Percentiles rank a stretch among this genome's conserved stretches.
Conservation (phyloP, 2,113 vertebrate species). For the Salvelinus namaycush region DNA sequence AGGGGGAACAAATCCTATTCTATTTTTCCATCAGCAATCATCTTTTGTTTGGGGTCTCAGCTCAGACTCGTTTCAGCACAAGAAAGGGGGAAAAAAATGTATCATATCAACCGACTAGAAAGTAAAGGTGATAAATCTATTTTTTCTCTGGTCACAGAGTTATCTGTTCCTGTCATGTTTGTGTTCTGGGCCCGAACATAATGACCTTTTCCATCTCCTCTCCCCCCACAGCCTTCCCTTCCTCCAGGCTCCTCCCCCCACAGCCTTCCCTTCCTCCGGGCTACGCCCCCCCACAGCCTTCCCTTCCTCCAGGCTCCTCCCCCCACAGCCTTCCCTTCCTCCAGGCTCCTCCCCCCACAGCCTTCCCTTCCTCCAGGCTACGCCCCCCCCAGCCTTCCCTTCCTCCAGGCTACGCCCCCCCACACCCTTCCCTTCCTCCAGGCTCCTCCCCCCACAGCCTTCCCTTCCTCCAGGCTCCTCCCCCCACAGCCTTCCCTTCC, state of each 20-base stretch:
- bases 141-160: constrained; percentile 25
- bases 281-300: not conserved
- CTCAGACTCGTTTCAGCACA: not conserved
- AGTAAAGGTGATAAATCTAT: constrained; percentile 39
- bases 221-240: not conserved
- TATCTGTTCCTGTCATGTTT: constrained; percentile 47
- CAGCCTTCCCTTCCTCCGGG: too few relatives aligned
- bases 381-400: too few relatives aligned
- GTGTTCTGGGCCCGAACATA: constrained; percentile 52
- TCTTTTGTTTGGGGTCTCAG: constrained; percentile 10
- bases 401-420: too few relatives aligned
- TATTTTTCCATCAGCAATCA: constrained; percentile 10
- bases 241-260: not conserved
- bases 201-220: constrained; percentile 7
- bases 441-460: too few relatives aligned
- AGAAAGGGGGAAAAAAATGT: constrained; percentile 17
- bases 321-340: too few relatives aligned
- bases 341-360: rapidly evolving
- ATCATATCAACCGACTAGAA: constrained; percentile 20
- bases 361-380: too few relatives aligned
- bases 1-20: not conserved
- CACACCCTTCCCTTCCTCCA: too few relatives aligned
- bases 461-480: too few relatives aligned
- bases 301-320: too few relatives aligned
- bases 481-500: too few relatives aligned